phyloP scores from a whole-genome alignment of 2,797 vertebrate genomes.

The Florisuga fusca region DNA sequence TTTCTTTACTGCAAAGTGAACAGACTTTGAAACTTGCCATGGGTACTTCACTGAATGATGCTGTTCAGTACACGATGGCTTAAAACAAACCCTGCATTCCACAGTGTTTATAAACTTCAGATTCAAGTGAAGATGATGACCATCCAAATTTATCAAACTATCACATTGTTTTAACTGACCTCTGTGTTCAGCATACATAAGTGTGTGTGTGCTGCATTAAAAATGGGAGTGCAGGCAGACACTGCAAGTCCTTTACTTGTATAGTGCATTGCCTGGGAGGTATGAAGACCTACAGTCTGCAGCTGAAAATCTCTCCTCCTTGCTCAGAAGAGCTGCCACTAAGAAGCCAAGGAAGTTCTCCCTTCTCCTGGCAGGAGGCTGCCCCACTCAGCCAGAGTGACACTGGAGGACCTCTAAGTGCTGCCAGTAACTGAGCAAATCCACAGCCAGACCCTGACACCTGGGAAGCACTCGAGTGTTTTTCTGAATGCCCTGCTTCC shows the following conservation, averaged over 20 bases:
- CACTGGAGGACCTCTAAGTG: not conserved
- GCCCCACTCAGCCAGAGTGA: not conserved
- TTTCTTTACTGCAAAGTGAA: not conserved
- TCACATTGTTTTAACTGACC: not conserved
- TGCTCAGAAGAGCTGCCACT: not conserved
- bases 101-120: not conserved
- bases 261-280: accelerated
- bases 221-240: not conserved
- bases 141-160: not conserved
- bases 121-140: not conserved
- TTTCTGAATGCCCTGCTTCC: not conserved
- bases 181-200: not conserved
- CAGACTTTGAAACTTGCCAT: not conserved
- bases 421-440: not conserved
- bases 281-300: not conserved
- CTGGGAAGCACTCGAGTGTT: not conserved
- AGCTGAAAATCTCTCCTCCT: not conserved
- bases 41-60: not conserved
- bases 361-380: not conserved
- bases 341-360: not conserved
- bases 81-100: not conserved
- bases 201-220: not conserved
- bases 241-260: not conserved
- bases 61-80: not conserved
- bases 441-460: not conserved